These are phyloP conservation scores for Andricus quercusramuli DNA, from an alignment of 2,888 invertebrate genomes.

Conservation along the genomic window DNA sequence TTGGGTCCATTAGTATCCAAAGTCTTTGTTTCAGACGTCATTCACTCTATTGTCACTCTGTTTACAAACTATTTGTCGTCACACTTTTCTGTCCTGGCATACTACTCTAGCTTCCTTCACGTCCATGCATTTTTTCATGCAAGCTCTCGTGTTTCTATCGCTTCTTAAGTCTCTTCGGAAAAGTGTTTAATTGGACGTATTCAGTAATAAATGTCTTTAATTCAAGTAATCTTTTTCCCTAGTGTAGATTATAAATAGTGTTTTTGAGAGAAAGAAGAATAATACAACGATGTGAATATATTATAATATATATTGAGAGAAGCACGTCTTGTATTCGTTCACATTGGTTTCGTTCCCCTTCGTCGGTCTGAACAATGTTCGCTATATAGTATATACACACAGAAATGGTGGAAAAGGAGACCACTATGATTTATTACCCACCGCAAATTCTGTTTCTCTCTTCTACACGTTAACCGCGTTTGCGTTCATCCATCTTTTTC, in stretches of 20 bases:
- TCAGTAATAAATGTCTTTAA: no score
- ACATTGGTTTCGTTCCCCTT: slow-evolving; percentile 29
- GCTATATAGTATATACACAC: slow-evolving; percentile 23
- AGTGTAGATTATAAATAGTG: neutral
- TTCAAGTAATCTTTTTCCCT: no score
- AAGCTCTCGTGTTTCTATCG: no score
- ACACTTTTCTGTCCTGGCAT: no score
- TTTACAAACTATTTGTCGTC: no score
- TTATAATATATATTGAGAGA: neutral
- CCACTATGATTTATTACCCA: slow-evolving; percentile 77
- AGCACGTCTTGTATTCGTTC: slow-evolving; percentile 8
- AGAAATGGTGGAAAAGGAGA: slow-evolving; percentile 52
- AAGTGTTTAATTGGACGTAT: no score
- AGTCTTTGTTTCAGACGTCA: no score
- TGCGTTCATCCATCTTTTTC: slow-evolving; percentile 78
- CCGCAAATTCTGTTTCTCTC: slow-evolving; percentile 77
- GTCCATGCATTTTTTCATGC: no score
- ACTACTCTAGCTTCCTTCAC: no score
- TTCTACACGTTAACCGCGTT: slow-evolving; percentile 75
- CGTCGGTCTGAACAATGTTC: slow-evolving; percentile 1
- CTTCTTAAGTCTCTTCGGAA: no score
- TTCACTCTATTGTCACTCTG: no score
- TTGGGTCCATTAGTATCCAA: no score
- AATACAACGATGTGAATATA: neutral
- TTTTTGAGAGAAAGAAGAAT: neutral